phyloP scores from a whole-genome alignment of 2,888 invertebrate species.

The Phortica magna region DNA sequence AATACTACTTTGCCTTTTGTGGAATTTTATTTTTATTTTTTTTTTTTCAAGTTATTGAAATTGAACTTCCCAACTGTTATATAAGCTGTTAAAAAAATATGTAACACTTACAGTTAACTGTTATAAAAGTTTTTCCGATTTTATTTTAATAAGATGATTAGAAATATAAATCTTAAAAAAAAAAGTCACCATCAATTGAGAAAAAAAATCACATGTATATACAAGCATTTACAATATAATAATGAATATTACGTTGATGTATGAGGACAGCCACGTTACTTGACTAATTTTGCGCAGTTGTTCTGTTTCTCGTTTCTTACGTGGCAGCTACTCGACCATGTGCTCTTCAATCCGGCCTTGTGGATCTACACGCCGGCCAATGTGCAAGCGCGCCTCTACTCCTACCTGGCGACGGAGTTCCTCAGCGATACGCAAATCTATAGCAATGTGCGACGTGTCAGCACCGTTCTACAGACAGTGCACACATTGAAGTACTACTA shows the following conservation, averaged over 20 bases:
- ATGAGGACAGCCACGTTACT: conserved; percentile 79
- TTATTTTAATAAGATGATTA: background rate
- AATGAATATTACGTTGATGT: conserved; percentile 74
- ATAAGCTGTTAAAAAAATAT: too few relatives aligned
- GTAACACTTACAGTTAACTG: background rate
- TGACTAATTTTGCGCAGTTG: conserved; percentile 84
- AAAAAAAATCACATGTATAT: conserved; percentile 18
- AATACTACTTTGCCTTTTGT: background rate
- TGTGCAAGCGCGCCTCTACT: conserved; percentile 96
- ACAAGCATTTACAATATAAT: background rate
- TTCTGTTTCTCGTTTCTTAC: conserved; percentile 94
- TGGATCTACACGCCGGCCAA: conserved; percentile 99
- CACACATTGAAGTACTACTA: conserved; percentile 99
- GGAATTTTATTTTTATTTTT: too few relatives aligned
- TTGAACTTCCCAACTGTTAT: background rate
- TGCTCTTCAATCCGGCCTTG: conserved; percentile 98
- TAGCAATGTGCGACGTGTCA: conserved; percentile 96
- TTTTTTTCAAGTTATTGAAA: too few relatives aligned
- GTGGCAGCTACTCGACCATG: conserved; percentile 98
- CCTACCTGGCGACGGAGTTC: conserved; percentile 99
- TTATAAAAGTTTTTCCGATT: conserved; percentile 5
- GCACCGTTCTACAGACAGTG: conserved; percentile 98
- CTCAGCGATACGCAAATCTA: conserved; percentile 98
- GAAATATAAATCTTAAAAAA: conserved; percentile 13
- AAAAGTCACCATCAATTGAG: background rate